Base-by-base conservation (phyloP, 2,113 vertebrate genomes). In the Pao palembangensis region DNA sequence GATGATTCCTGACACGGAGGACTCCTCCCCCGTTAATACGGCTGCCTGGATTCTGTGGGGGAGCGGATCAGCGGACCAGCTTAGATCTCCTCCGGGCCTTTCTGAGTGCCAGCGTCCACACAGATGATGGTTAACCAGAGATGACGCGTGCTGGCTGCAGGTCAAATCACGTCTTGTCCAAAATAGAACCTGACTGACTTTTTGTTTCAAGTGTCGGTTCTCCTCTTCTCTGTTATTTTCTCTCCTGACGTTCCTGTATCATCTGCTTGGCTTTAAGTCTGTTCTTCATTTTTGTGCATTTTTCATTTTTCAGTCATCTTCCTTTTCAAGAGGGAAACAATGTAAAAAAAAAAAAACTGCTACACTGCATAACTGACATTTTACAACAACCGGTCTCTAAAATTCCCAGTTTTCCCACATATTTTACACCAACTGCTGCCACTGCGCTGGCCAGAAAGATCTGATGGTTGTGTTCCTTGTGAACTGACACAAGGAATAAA, bases 61-160 rank as follows among this genome's bases (percentile, higher is more conserved):
- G 62, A 64, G 68, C 34, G 19, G 58, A 63, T 66, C 34, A 75
- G 52, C 47, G 51, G 66, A 62, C 73, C 3, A 34, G 58, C 60
- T 78, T 57, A 71, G 51, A 77, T 73, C 61, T 46, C 58, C 73
- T 81, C 75, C 58, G 51, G 73, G 60, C 54, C 46, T 63, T 62
- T 64, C 14, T 50, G 34, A 43, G 51, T 63, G 66, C 76, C 48
- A 54, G 64, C 6, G 5, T 72, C 76, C 76, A 75, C 71, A 76
- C 48, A 61, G 43, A 78, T 69, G 64, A 71, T 67, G 61, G 69
- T 75, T 67, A 85, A 78, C 66, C 0, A 19, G 44, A 31, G 19
- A 21, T 68, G 80, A 85, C 73, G 64, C 72, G 42, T 57, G 58
- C 56, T 65, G 57, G 65, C 75, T 71, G 73, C 54, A 64, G 55